Evolutionary conservation across 1,140 invertebrate species (phyloP).

Genomic region (Augochlora pura): DNA sequence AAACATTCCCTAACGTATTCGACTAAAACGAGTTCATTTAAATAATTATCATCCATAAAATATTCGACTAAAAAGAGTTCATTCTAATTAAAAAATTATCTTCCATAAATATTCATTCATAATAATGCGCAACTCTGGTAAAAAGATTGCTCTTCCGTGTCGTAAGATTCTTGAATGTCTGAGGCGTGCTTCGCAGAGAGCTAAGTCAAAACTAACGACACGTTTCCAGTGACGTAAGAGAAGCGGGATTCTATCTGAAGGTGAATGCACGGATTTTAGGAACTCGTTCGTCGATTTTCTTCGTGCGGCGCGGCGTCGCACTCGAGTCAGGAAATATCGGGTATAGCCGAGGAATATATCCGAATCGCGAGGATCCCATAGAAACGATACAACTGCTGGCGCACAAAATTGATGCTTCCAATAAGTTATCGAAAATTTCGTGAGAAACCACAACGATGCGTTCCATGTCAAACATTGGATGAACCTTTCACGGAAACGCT

Average conservation of each 20-base stretch:
- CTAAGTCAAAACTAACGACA: slow-evolving; percentile 14
- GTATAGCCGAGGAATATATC: neutral
- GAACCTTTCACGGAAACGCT: neutral
- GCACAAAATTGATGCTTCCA: neutral
- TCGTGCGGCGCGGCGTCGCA: neutral
- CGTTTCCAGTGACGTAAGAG: neutral
- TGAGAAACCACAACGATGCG: neutral
- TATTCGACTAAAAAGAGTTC: too few relatives aligned
- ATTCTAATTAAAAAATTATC: too few relatives aligned
- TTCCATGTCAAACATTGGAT: slow-evolving; percentile 8
- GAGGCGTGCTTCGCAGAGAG: neutral
- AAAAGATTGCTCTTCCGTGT: neutral
- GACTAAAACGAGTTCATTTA: too few relatives aligned
- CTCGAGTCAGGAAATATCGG: neutral
- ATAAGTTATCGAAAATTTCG: slow-evolving; percentile 34
- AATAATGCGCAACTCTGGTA: too few relatives aligned
- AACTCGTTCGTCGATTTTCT: neutral
- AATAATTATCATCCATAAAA: too few relatives aligned
- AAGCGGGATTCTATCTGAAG: neutral
- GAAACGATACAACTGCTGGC: neutral
- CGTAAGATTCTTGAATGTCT: neutral
- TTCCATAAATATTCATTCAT: too few relatives aligned
- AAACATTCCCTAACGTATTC: too few relatives aligned
- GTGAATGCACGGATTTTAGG: neutral
- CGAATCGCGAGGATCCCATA: neutral